These are phyloP conservation scores for Lithophane socia DNA, from an alignment of 2,888 invertebrate genomes.

Conservation along the genomic window DNA sequence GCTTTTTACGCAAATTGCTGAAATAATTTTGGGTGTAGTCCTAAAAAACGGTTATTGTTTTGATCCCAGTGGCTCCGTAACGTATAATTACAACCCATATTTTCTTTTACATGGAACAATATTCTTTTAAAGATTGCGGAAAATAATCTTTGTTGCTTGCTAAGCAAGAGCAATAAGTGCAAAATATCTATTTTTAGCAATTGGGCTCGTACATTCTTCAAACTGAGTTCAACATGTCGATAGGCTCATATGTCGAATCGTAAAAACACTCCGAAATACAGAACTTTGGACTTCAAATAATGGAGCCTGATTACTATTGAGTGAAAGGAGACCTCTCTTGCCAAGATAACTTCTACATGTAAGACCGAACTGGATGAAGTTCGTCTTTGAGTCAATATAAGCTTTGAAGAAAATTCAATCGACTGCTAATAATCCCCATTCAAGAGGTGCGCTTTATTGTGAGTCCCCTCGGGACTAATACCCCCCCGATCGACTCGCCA, in stretches of 20 bases:
- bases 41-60: background rate
- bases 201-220: background rate
- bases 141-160: background rate
- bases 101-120: background rate
- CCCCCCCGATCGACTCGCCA: slow-evolving; percentile 37
- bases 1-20: background rate
- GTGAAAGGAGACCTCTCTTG: background rate
- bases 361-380: slow-evolving; percentile 22
- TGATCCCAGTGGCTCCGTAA: background rate
- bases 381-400: slow-evolving; percentile 15
- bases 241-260: background rate
- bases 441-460: slow-evolving; percentile 34
- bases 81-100: no score
- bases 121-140: background rate
- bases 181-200: background rate
- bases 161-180: background rate
- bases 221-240: background rate
- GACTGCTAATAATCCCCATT: slow-evolving; percentile 48
- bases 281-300: background rate
- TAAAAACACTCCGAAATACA: background rate
- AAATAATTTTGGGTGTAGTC: background rate
- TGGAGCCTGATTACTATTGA: background rate
- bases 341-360: background rate
- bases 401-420: slow-evolving; percentile 46
- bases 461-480: slow-evolving; percentile 21